phyloP scores from a whole-genome alignment of 2,888 invertebrate species.

The Eledone cirrhosa region DNA sequence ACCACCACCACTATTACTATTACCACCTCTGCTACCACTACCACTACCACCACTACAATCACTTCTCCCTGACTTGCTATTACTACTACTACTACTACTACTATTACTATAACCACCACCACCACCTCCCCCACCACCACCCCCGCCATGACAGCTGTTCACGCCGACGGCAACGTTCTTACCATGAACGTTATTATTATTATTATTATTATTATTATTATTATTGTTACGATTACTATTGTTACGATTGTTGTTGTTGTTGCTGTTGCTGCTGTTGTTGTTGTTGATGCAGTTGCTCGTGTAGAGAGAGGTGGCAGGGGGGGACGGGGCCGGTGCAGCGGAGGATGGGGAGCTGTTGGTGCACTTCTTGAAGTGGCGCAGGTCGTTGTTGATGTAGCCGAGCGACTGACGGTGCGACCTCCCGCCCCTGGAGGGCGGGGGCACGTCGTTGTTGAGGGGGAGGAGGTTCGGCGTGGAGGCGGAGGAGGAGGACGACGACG shows the following conservation, averaged over 20 bases:
- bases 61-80: not conserved
- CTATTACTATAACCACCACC: too few relatives aligned
- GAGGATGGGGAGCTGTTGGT: slow-evolving; percentile 42
- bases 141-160: too few relatives aligned
- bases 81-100: not conserved
- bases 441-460: not conserved
- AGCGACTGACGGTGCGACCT: slow-evolving; percentile 45
- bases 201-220: slow-evolving; percentile 3
- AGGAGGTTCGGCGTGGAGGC: too few relatives aligned
- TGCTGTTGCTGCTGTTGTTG: not conserved
- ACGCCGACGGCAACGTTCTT: too few relatives aligned
- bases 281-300: not conserved
- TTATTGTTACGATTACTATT: not conserved
- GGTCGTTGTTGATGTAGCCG: slow-evolving; percentile 64
- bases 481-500: too few relatives aligned
- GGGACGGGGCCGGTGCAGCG: not conserved
- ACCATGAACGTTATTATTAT: too few relatives aligned
- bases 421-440: not conserved
- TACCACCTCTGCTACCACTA: not conserved
- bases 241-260: not conserved
- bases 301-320: too few relatives aligned
- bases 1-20: not conserved
- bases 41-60: slow-evolving; percentile 8
- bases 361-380: slow-evolving; percentile 48
- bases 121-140: too few relatives aligned